phyloP scores from a whole-genome alignment of 2,113 vertebrate genomes.

The Oncorhynchus keta region DNA sequence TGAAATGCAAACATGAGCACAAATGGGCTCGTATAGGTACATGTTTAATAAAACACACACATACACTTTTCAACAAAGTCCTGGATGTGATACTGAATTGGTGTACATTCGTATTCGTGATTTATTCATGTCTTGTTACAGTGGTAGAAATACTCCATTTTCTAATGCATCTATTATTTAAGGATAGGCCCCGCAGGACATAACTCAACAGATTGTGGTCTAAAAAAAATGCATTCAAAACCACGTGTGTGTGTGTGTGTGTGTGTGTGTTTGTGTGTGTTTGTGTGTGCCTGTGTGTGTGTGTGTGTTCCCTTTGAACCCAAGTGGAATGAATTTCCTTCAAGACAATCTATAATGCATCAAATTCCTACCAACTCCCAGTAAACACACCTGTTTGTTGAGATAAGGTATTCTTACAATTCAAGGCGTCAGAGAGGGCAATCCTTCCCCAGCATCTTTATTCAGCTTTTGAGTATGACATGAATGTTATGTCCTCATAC shows the following conservation, averaged over 20 bases:
- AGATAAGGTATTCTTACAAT: not conserved
- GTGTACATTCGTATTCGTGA: slow-evolving; percentile 54
- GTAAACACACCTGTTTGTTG: slow-evolving; percentile 42
- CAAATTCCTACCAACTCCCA: slow-evolving; percentile 63
- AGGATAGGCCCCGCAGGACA: slow-evolving; percentile 62
- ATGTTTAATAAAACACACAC: not conserved
- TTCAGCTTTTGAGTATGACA: not conserved
- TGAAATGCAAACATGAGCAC: no score
- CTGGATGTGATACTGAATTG: not conserved
- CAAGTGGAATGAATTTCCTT: not conserved
- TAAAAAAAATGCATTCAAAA: slow-evolving; percentile 70
- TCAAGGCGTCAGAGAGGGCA: not conserved
- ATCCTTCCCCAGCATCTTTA: not conserved
- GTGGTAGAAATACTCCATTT: slow-evolving; percentile 66
- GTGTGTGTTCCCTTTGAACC: not conserved
- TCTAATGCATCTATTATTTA: slow-evolving; percentile 75
- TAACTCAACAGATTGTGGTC: slow-evolving; percentile 64
- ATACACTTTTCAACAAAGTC: slow-evolving; percentile 5
- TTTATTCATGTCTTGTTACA: slow-evolving; percentile 69
- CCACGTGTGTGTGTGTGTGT: slow-evolving; percentile 28
- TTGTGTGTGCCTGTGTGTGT: no score
- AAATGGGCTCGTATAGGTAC: not conserved
- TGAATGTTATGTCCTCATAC: not conserved
- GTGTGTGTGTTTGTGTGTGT: not conserved
- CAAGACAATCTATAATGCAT: slow-evolving; percentile 62